phyloP scores from a whole-genome alignment of 2,113 vertebrate species.

The Chloebia gouldiae region DNA sequence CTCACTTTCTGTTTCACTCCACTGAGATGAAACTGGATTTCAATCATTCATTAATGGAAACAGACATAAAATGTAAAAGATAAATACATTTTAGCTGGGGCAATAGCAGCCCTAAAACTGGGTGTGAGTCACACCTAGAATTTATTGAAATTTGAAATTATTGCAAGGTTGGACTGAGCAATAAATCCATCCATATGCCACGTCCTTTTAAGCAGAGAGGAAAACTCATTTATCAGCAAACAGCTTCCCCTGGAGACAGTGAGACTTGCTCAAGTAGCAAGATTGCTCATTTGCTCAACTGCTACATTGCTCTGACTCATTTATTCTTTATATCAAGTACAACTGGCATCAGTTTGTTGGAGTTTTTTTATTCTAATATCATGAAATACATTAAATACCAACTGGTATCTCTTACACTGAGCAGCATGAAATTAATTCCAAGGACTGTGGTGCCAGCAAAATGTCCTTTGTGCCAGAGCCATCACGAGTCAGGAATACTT shows the following conservation, averaged over 20 bases:
- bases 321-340: neutral
- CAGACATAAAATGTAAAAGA: neutral
- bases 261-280: neutral
- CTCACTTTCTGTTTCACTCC: neutral
- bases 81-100: neutral
- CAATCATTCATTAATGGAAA: neutral
- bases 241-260: neutral
- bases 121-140: neutral
- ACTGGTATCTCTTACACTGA: neutral
- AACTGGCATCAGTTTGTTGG: neutral
- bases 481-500: neutral
- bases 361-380: neutral
- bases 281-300: too few species aligned
- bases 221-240: neutral
- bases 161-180: neutral
- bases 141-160: neutral
- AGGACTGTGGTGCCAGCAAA: neutral
- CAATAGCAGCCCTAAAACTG: neutral
- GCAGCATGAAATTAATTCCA: neutral
- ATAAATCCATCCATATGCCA: neutral
- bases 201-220: neutral
- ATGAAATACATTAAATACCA: neutral
- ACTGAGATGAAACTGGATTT: neutral
- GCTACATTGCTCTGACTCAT: neutral
- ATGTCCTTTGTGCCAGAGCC: neutral